Percentiles rank a stretch among this genome's conserved stretches.
These are phyloP conservation scores for Sarcophaga carnaria DNA, from an alignment of 2,888 invertebrate genomes.

Conservation along the genomic window DNA sequence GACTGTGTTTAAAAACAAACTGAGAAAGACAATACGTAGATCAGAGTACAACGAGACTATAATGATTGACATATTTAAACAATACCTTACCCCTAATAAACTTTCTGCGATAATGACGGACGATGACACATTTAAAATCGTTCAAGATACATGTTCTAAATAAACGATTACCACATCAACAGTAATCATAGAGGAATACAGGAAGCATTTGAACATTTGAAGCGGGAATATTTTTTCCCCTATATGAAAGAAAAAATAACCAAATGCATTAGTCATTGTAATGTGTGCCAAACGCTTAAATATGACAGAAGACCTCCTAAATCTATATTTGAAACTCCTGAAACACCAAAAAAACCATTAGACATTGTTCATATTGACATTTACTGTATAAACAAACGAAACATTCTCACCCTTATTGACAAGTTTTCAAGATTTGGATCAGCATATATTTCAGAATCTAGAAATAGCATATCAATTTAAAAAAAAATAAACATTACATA, in stretches of 20 bases:
- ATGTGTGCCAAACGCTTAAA: conserved; percentile 54
- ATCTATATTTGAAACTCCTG: conserved; percentile 52
- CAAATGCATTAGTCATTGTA: conserved; percentile 65
- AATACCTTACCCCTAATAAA: conserved; percentile 67
- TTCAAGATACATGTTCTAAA: conserved; percentile 45
- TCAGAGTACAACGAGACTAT: conserved; percentile 53
- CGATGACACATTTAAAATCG: conserved; percentile 4
- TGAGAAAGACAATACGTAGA: conserved; percentile 55
- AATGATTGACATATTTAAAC: conserved; percentile 33
- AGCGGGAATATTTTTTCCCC: conserved; percentile 32
- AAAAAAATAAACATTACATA: too few species aligned
- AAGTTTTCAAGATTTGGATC: too few species aligned
- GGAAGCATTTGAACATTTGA: conserved; percentile 33
- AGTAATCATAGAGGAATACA: conserved; percentile 36
- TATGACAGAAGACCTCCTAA: conserved; percentile 67
- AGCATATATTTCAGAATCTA: too few species aligned
- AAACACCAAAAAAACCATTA: conserved; percentile 49
- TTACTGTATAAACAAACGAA: too few species aligned
- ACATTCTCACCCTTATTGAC: too few species aligned
- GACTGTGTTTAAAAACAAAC: conserved; percentile 66
- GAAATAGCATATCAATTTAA: too few species aligned
- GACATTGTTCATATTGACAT: too few species aligned
- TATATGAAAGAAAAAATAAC: conserved; percentile 56
- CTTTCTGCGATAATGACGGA: conserved; percentile 54
- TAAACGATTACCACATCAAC: conserved; percentile 32